Conservation (phyloP, 2,888 invertebrate genomes). For the Nowickia ferox region DNA sequence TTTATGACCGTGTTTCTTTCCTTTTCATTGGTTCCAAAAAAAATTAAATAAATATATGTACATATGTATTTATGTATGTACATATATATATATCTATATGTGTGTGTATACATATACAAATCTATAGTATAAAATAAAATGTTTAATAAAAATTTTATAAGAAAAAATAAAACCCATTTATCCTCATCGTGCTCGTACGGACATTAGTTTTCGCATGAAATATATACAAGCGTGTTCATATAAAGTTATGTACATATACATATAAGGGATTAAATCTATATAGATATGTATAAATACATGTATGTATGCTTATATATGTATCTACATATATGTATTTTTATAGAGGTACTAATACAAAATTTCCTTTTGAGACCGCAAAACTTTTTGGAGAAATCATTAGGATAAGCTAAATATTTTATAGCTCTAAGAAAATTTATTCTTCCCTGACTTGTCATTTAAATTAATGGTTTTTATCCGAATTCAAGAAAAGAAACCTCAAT, state of each 20-base stretch:
- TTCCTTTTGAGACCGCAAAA: slow-evolving; percentile 36
- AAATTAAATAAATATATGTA: not conserved
- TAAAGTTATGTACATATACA: slow-evolving; percentile 1
- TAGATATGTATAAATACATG: not conserved
- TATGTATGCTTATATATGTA: not conserved
- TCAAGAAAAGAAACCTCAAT: not conserved
- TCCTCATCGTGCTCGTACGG: slow-evolving; percentile 7
- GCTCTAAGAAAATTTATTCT: not conserved
- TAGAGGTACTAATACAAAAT: slow-evolving; percentile 13
- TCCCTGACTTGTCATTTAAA: not conserved
- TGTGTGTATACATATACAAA: too few species aligned
- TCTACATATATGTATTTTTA: not conserved
- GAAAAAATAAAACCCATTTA: slow-evolving; percentile 48
- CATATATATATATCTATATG: too few species aligned
- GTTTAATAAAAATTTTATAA: slow-evolving; percentile 60
- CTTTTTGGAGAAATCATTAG: slow-evolving; percentile 17
- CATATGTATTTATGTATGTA: too few species aligned
- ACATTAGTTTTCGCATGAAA: slow-evolving; percentile 35
- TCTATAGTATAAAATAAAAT: slow-evolving; percentile 30
- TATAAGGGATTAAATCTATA: slow-evolving; percentile 28
- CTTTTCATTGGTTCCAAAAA: slow-evolving; percentile 63
- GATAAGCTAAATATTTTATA: slow-evolving; percentile 30
- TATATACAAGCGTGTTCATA: slow-evolving; percentile 23
- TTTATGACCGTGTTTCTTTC: slow-evolving; percentile 68
- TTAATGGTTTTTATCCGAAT: slow-evolving; percentile 35